Conservation (phyloP, 2,113 vertebrate species). For the Neodontobutis hainanensis region DNA sequence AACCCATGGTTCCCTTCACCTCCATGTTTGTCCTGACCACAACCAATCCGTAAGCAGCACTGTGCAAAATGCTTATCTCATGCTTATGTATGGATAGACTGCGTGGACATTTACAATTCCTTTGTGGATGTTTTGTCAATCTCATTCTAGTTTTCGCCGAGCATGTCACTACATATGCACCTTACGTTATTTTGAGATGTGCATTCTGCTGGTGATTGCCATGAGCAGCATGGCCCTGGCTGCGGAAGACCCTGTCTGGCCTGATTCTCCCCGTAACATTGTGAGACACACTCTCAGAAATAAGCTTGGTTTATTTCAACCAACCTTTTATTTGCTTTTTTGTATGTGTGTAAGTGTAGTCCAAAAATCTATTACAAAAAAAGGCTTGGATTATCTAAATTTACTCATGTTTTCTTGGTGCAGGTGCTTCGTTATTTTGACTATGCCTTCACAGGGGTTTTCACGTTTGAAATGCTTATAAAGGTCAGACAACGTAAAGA, state of each 20-base stretch:
- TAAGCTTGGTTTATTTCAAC: neutral
- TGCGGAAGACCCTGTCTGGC: constrained; percentile 91
- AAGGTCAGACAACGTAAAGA: constrained; percentile 78
- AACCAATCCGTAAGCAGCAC: constrained; percentile 89
- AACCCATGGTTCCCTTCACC: constrained; percentile 95
- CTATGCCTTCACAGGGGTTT: constrained; percentile 94
- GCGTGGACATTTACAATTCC: neutral
- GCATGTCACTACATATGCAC: constrained; percentile 91
- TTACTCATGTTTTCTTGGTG: constrained; percentile 22
- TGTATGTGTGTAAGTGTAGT: neutral
- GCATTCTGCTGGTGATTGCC: constrained; percentile 90
- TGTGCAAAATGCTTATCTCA: neutral
- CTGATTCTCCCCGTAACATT: constrained; percentile 88
- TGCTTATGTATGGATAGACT: neutral
- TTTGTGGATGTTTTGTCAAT: neutral
- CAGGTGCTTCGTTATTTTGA: constrained; percentile 94
- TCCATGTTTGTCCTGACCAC: constrained; percentile 96
- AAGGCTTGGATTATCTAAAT: neutral
- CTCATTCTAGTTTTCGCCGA: constrained; percentile 82
- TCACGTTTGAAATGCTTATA: constrained; percentile 96
- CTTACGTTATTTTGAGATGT: constrained; percentile 91
- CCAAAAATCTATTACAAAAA: neutral
- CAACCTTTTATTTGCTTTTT: too few species aligned
- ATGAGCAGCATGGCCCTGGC: constrained; percentile 95
- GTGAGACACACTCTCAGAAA: constrained; percentile 72